A percentile compares a stretch with the other conserved stretches of the same genome.
Conservation (phyloP, 2,797 vertebrate species). For the Sphenodon punctatus region DNA sequence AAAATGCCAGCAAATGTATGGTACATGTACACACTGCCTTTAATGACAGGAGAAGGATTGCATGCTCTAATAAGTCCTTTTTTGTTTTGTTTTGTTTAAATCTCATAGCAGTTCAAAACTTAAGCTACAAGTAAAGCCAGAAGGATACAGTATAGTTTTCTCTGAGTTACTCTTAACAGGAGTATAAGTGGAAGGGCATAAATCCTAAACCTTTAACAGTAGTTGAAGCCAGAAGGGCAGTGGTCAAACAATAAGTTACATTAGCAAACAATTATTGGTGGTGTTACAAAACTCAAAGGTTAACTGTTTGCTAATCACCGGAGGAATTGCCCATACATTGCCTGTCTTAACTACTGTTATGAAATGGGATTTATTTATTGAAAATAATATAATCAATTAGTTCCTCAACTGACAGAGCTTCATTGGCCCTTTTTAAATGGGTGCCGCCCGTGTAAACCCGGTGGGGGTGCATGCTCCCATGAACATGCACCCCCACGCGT, state of each 20-base stretch:
- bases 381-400: neutral
- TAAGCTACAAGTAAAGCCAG: neutral
- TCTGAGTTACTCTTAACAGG: too few relatives aligned
- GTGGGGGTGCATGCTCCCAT: too few relatives aligned
- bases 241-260: neutral
- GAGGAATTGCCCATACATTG: neutral
- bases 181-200: fast-evolving
- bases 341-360: neutral
- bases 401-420: neutral
- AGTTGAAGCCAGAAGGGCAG: neutral
- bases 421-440: too few relatives aligned
- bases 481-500: too few relatives aligned
- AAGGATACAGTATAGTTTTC: neutral
- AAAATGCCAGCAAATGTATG: neutral
- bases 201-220: neutral
- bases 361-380: neutral
- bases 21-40: neutral
- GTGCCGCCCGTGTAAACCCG: too few relatives aligned
- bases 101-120: neutral
- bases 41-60: neutral
- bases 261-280: neutral
- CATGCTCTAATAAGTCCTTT: neutral
- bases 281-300: neutral
- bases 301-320: neutral
- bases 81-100: too few relatives aligned